Base-by-base conservation (phyloP, 2,888 invertebrate species). In the Chalcosyrphus nemorum region DNA sequence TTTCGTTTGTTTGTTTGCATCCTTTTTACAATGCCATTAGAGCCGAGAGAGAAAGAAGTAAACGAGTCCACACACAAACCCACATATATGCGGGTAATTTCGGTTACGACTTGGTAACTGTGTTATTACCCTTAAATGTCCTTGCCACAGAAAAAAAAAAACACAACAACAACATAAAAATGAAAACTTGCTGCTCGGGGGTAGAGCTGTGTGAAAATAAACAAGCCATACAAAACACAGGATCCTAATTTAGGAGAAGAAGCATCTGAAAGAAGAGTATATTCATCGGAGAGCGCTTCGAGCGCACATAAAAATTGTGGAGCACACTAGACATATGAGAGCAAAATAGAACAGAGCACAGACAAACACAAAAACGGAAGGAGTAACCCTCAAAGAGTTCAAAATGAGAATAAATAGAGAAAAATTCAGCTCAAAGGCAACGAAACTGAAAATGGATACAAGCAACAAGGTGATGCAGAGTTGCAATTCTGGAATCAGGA, bases 71-170 rank as follows among this genome's bases (percentile, higher is more conserved):
- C 54, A 71, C 70, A 56, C 57, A 70, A 59, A 47, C 78, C 57
- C 75, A 63, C 80, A 68, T 75, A 65, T 32, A 78, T 82, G 82
- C 54, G 77, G 82, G 82, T 82, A 82, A 82, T 82, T 82, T 82
- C 72, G 82, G 82, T 82, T 82, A 78, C 56, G 77, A 61, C 77
- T 72, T 72, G 72, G 78, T 74, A 78, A 82, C 82, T 77, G 82
- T 82, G 78, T 82, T 82, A 82, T 82, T 78, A 78, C 68, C 82
- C 78, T 78, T 56, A 78, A 78, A 74, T 82, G 82, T 82, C 72
- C 82, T 74, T 82, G 82, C 78, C 74, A 63, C 68, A 78, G 68
- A 74, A 77, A 72, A 61, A n/a, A n/a, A n/a, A n/a, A n/a, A n/a
- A n/a, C n/a, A n/a, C n/a, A n/a, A n/a, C n/a, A n/a, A n/a, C n/a